A percentile compares a stretch with the other conserved stretches of the same genome.
phyloP scores from a whole-genome alignment of 1,140 invertebrate species.

The Drosophila simulans region DNA sequence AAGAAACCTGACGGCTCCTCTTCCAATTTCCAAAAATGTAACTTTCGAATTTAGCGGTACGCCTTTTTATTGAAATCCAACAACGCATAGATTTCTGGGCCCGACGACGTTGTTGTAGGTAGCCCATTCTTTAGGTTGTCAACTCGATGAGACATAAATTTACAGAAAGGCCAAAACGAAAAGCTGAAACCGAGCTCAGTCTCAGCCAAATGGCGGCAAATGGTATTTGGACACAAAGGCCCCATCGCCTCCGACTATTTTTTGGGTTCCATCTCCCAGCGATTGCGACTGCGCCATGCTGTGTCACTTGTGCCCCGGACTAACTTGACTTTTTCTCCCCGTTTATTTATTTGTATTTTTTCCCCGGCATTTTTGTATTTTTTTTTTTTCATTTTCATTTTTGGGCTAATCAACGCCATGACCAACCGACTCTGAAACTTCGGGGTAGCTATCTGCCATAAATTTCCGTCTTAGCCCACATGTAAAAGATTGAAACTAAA shows the following conservation, averaged over 20 bases:
- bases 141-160: constrained; percentile 83
- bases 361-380: constrained; percentile 5
- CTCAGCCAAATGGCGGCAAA: constrained; percentile 73
- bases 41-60: constrained; percentile 83
- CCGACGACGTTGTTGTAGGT: constrained; percentile 47
- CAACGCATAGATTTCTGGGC: constrained; percentile 32
- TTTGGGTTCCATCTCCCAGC: constrained; percentile 8
- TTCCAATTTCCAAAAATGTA: constrained; percentile 81
- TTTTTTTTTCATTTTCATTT: constrained; percentile 35
- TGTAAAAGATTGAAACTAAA: constrained; percentile 50
- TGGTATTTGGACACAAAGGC: constrained; percentile 69
- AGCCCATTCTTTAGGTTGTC: constrained; percentile 80
- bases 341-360: constrained; percentile 37
- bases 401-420: constrained; percentile 76
- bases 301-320: constrained; percentile 76
- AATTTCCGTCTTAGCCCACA: constrained; percentile 73
- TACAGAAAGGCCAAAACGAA: constrained; percentile 73
- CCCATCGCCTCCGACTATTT: constrained; percentile 8
- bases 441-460: constrained; percentile 58
- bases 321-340: constrained; percentile 39
- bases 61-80: constrained; percentile 76
- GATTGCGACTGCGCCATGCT: constrained; percentile 65
- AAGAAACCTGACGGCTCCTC: constrained; percentile 72
- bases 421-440: constrained; percentile 52
- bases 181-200: constrained; percentile 57